Evolutionary conservation across 2,888 invertebrate genomes (phyloP), one percentile per base, ranked within the genome.

Genomic region (Amphipyra tragopoginis): DNA sequence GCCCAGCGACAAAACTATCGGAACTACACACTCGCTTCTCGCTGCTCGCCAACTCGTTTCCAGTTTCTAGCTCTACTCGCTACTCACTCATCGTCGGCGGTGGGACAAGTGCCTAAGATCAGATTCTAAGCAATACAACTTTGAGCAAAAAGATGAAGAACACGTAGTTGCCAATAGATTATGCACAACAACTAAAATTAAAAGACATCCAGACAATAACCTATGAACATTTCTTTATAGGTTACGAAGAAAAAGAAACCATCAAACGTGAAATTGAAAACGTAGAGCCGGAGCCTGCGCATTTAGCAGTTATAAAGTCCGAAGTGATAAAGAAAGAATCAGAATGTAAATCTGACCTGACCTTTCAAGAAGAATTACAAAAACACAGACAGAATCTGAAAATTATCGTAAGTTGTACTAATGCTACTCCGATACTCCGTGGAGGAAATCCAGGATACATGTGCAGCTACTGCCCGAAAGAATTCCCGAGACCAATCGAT

Each of bases 381-480:
- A 67, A 71, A 11, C 72, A 67, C 44, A n/a, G 71, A 7, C 14
- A 71, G 10, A 67, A 67, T 52, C 43, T 67, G 2, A 48, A 56
- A 50, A 15, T 64, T 14, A 71, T 67, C 0, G 39, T 67, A 33
- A 47, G 71, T 48, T 52, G 14, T 21, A 48, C 65, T 5, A 71
- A 67, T 8, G 65, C 67, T 1, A 71, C 65, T 0, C 55, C 64
- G 42, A 71, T 67, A 39, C 43, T 52, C 2, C 63, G 64, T 21
- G 51, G 51, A 21, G 78, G 79, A 0, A 85, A 83, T 5, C 63
- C 74, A n/a, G 89, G 89, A 0, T 91, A 88, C 66, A 64, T 67
- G 0, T 91, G 91, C 38, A 80, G 77, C 38, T 90, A 83, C 55
- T 91, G 91, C 51, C n/a, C 38, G 38, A 0, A 67, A 77, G 72